These are phyloP conservation scores for Chanos chanos DNA, from an alignment of 2,797 vertebrate genomes.

Conservation along the genomic window DNA sequence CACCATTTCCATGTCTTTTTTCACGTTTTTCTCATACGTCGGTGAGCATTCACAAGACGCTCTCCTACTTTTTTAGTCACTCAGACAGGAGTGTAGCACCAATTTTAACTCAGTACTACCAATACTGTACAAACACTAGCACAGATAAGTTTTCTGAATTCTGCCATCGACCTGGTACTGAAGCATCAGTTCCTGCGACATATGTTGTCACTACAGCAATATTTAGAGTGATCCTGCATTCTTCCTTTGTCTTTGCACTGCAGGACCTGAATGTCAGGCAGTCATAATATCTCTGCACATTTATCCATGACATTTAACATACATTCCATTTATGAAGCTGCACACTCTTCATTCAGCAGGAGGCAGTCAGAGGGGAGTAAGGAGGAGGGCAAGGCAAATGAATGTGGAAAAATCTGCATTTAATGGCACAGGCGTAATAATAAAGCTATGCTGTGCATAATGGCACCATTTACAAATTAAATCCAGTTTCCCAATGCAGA, in stretches of 20 bases:
- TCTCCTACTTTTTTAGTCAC: too few relatives aligned
- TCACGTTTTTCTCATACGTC: too few relatives aligned
- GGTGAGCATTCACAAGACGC: too few relatives aligned
- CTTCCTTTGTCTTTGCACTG: slow-evolving; percentile 4
- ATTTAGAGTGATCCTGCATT: slow-evolving; percentile 12
- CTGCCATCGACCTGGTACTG: too few relatives aligned
- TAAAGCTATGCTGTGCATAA: not conserved
- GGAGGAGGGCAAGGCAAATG: not conserved
- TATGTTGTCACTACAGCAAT: slow-evolving; percentile 40
- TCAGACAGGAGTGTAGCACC: too few relatives aligned
- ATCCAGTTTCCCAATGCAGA: too few relatives aligned
- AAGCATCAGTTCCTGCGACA: not conserved
- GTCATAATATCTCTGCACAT: slow-evolving; percentile 28
- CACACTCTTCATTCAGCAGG: slow-evolving; percentile 20
- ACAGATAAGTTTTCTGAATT: too few relatives aligned
- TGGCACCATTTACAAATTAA: not conserved
- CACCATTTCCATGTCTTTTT: too few relatives aligned
- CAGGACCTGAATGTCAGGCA: slow-evolving; percentile 20
- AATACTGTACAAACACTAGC: too few relatives aligned
- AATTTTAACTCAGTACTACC: too few relatives aligned
- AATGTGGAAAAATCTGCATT: not conserved
- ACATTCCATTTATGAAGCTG: slow-evolving; percentile 15
- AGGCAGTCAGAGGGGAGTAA: not conserved
- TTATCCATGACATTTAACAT: slow-evolving; percentile 35
- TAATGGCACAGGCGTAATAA: not conserved